Evolutionary conservation across 2,113 vertebrate species (phyloP).

Genomic region (Carassius auratus): DNA sequence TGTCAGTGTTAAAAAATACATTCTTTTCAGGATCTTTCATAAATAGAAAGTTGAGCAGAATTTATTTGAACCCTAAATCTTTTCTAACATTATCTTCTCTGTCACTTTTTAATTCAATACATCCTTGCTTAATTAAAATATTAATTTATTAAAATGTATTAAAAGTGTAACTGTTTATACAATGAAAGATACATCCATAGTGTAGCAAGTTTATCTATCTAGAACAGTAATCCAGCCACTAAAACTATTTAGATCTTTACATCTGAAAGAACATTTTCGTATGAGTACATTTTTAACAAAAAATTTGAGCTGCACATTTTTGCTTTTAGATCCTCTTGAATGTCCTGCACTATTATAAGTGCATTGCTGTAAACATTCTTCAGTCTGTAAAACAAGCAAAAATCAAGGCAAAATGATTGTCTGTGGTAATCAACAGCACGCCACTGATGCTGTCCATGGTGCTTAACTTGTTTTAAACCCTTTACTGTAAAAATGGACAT

Average conservation of each 20-base stretch:
- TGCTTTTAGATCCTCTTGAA: background rate
- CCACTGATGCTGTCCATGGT: background rate
- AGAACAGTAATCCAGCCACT: background rate
- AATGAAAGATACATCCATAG: background rate
- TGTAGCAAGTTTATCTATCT: background rate
- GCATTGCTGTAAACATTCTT: background rate
- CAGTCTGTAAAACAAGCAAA: background rate
- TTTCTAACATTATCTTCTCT: background rate
- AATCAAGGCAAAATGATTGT: background rate
- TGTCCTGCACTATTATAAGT: background rate
- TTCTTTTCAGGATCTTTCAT: background rate
- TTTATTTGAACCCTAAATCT: background rate
- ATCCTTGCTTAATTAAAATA: background rate
- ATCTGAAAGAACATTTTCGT: background rate
- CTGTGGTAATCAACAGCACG: background rate
- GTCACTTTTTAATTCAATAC: background rate
- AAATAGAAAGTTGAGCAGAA: background rate
- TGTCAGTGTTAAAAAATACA: background rate
- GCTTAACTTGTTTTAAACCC: background rate
- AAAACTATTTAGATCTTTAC: background rate
- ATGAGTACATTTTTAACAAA: background rate
- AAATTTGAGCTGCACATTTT: background rate
- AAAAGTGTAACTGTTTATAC: background rate
- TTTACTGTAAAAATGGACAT: background rate
- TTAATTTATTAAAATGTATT: too few species aligned